A percentile compares a stretch with the other conserved stretches of the same genome.
Evolutionary conservation across 2,888 invertebrate species (phyloP).

Genomic region (Perizoma affinitatum): DNA sequence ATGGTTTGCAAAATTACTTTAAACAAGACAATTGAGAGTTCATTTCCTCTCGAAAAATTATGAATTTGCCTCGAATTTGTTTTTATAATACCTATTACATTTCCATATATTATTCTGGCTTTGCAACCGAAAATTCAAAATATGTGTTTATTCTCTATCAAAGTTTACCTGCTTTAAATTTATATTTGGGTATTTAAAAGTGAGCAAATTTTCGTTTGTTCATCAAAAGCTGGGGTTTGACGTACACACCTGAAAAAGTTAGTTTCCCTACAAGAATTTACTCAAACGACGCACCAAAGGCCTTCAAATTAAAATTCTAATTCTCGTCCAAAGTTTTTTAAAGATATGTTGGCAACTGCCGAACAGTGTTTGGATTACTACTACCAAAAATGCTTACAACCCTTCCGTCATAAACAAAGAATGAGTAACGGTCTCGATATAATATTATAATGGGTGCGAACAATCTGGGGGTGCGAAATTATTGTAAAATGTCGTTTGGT

Average conservation of each 20-base stretch:
- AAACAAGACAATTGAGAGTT: no score
- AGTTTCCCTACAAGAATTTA: conserved; percentile 10
- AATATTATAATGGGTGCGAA: conserved; percentile 29
- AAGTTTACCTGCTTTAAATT: conserved; percentile 1
- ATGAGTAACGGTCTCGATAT: conserved; percentile 24
- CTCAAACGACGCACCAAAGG: conserved; percentile 19
- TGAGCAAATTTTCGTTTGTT: no score
- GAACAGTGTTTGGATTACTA: conserved; percentile 6
- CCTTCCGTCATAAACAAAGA: conserved; percentile 26
- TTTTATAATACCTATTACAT: no score
- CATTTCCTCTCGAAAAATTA: no score
- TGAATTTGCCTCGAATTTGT: no score
- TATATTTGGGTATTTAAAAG: conserved; percentile 4
- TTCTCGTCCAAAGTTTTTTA: conserved; percentile 3
- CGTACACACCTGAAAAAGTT: conserved; percentile 3
- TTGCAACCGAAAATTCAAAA: not conserved
- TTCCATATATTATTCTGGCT: no score
- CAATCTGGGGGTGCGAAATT: conserved; percentile 31
- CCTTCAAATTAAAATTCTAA: conserved; percentile 5
- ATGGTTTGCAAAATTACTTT: not conserved
- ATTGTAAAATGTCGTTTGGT: conserved; percentile 27
- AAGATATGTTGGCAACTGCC: conserved; percentile 9
- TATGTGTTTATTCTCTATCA: conserved; percentile 9
- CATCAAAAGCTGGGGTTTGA: no score
- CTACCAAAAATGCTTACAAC: conserved; percentile 16